Evolutionary conservation across 2,797 vertebrate genomes (phyloP).

Genomic region (Brotogeris chrysoptera): DNA sequence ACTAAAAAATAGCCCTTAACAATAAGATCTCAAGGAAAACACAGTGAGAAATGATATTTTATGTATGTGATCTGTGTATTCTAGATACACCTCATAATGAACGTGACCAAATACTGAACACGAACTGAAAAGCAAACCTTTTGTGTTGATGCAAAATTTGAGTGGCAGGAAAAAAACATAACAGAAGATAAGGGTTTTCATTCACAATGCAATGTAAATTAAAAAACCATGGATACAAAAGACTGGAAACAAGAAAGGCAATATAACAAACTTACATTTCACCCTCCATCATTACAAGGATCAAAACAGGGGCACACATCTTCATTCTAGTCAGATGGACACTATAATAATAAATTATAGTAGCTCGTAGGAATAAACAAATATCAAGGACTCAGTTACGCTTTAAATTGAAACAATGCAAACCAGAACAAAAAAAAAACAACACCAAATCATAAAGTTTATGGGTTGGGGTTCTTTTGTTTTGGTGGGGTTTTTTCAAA

Average conservation of each 20-base stretch:
- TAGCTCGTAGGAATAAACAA: slow-evolving; percentile 10
- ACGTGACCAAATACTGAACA: slow-evolving; percentile 63
- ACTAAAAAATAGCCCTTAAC: slow-evolving; percentile 33
- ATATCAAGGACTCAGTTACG: background rate
- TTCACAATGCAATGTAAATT: slow-evolving; percentile 64
- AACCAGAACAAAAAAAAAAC: background rate
- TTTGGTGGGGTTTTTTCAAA: background rate
- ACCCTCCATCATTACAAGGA: slow-evolving; percentile 40
- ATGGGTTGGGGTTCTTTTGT: background rate
- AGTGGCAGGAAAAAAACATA: slow-evolving; percentile 59
- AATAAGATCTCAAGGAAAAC: slow-evolving; percentile 51
- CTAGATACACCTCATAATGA: slow-evolving; percentile 50
- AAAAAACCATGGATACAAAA: slow-evolving; percentile 63
- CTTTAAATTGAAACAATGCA: slow-evolving; percentile 12
- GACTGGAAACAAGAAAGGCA: slow-evolving; percentile 58
- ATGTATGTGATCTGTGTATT: slow-evolving; percentile 44
- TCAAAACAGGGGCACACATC: slow-evolving; percentile 55
- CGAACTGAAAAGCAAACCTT: slow-evolving; percentile 60
- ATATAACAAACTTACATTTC: slow-evolving; percentile 53
- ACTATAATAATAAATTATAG: slow-evolving; percentile 41
- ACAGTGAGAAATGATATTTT: slow-evolving; percentile 36
- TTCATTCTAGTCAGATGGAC: slow-evolving; percentile 44
- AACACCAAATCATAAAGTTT: background rate
- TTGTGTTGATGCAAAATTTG: slow-evolving; percentile 63
- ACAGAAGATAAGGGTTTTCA: slow-evolving; percentile 59